Evolutionary conservation across 2,797 vertebrate species (phyloP).

Genomic region (Sebastiscus tertius): DNA sequence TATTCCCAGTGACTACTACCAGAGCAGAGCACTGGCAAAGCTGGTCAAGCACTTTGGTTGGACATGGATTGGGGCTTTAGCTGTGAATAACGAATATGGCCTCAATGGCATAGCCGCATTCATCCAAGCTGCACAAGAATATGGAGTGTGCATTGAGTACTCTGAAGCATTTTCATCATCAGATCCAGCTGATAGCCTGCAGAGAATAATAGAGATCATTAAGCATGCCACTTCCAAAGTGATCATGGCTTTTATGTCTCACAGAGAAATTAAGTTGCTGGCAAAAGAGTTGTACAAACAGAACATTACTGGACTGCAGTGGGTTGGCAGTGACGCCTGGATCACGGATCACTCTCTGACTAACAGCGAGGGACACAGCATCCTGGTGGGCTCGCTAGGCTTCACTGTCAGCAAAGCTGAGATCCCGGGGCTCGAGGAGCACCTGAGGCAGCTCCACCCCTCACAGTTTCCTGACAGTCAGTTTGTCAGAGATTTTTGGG

Average conservation of each 20-base stretch:
- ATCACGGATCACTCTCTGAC: slow-evolving; percentile 81
- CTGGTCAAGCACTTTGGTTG: slow-evolving; percentile 81
- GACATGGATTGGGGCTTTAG: slow-evolving; percentile 83
- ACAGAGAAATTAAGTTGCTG: slow-evolving; percentile 80
- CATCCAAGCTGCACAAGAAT: slow-evolving; percentile 70
- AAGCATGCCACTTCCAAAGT: slow-evolving; percentile 78
- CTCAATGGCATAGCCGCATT: slow-evolving; percentile 77
- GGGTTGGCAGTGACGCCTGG: slow-evolving; percentile 85
- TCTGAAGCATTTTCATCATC: slow-evolving; percentile 80
- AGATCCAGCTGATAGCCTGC: slow-evolving; percentile 64
- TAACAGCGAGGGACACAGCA: slow-evolving; percentile 62
- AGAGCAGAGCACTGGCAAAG: slow-evolving; percentile 82
- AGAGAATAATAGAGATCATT: slow-evolving; percentile 70
- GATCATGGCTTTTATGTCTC: slow-evolving; percentile 81
- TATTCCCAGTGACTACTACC: slow-evolving; percentile 84
- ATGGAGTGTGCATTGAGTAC: slow-evolving; percentile 83
- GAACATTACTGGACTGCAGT: slow-evolving; percentile 81
- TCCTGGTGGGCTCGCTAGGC: slow-evolving; percentile 79
- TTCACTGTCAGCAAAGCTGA: slow-evolving; percentile 73
- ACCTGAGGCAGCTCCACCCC: slow-evolving; percentile 76
- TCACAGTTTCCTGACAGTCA: slow-evolving; percentile 76
- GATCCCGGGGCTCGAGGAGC: slow-evolving; percentile 75
- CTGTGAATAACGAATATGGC: slow-evolving; percentile 81
- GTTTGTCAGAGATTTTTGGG: slow-evolving; percentile 84
- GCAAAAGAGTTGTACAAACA: slow-evolving; percentile 70